phyloP scores from a whole-genome alignment of 2,888 invertebrate genomes.

The Morpho achilles region DNA sequence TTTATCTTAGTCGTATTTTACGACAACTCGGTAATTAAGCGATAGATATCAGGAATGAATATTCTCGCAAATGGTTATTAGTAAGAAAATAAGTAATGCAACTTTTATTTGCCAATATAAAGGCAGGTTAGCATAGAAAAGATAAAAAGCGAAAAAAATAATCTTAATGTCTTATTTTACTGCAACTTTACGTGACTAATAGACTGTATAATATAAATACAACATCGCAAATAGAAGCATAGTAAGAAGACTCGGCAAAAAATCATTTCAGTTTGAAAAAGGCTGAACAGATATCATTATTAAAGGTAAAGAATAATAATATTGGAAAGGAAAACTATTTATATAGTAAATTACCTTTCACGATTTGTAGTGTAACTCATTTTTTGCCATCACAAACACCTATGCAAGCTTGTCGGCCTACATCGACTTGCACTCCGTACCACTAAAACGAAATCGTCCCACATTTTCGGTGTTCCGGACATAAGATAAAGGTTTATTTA shows the following conservation, averaged over 20 bases:
- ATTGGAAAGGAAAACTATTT: constrained; percentile 67
- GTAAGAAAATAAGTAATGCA: neutral
- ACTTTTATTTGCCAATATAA: constrained; percentile 4
- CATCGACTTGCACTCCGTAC: constrained; percentile 56
- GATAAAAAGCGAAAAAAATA: constrained; percentile 4
- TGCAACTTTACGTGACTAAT: constrained; percentile 2
- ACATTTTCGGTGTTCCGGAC: constrained; percentile 31
- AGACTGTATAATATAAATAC: constrained; percentile 2
- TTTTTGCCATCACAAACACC: constrained; percentile 52
- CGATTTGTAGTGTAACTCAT: constrained; percentile 68
- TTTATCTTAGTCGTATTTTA: too few relatives aligned
- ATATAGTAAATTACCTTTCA: constrained; percentile 74
- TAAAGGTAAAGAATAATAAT: constrained; percentile 45
- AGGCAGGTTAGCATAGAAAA: constrained; percentile 6
- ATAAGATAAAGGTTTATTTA: constrained; percentile 32
- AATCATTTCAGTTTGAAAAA: constrained; percentile 22
- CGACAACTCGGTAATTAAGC: too few relatives aligned
- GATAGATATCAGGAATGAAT: too few relatives aligned
- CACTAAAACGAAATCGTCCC: constrained; percentile 46
- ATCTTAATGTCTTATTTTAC: constrained; percentile 10
- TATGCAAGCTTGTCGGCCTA: constrained; percentile 31
- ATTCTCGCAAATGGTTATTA: too few relatives aligned
- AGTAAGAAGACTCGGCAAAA: constrained; percentile 2
- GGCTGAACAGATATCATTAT: constrained; percentile 29
- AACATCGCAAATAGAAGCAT: neutral